Conservation (phyloP, 2,797 vertebrate genomes). For the Fundulus diaphanus region DNA sequence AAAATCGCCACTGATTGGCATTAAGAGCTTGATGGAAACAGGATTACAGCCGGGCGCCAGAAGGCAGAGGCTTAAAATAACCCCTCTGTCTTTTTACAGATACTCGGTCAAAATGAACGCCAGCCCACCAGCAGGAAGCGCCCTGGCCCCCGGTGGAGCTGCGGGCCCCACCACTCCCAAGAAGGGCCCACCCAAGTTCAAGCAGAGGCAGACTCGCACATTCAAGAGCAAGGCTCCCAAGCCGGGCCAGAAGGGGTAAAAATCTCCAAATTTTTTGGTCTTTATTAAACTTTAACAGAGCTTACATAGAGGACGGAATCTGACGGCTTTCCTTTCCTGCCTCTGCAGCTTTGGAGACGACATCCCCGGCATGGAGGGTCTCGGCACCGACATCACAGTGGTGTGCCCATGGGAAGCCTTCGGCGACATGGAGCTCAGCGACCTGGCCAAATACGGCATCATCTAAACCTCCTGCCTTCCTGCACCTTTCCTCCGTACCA, state of each 20-base stretch:
- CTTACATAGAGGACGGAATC: not conserved
- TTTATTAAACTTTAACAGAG: too few relatives aligned
- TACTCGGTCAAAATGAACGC: conserved; percentile 74
- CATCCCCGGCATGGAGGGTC: conserved; percentile 97
- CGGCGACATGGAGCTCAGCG: conserved; percentile 87
- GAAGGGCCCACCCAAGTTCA: conserved; percentile 86
- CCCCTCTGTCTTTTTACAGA: conserved; percentile 21
- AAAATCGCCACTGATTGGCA: conserved; percentile 65
- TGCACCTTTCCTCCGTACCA: conserved; percentile 27
- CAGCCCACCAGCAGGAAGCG: conserved; percentile 79
- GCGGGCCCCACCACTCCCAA: conserved; percentile 83
- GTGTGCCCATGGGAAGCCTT: conserved; percentile 89
- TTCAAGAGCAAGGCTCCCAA: conserved; percentile 88
- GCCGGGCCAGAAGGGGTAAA: conserved; percentile 84
- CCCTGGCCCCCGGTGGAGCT: conserved; percentile 64
- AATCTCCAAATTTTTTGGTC: not conserved
- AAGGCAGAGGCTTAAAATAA: conserved; percentile 3
- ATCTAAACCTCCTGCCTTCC: conserved; percentile 79
- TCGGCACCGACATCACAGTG: conserved; percentile 89
- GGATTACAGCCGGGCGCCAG: conserved; percentile 55
- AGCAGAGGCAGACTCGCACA: conserved; percentile 84
- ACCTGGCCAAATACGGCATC: conserved; percentile 87
- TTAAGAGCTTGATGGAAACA: conserved; percentile 33
- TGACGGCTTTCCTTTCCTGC: conserved; percentile 12
- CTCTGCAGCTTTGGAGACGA: conserved; percentile 92